A percentile compares a stretch with the other conserved stretches of the same genome.
Evolutionary conservation across 2,113 vertebrate species (phyloP).

Genomic region (Periophthalmodon schlosseri): DNA sequence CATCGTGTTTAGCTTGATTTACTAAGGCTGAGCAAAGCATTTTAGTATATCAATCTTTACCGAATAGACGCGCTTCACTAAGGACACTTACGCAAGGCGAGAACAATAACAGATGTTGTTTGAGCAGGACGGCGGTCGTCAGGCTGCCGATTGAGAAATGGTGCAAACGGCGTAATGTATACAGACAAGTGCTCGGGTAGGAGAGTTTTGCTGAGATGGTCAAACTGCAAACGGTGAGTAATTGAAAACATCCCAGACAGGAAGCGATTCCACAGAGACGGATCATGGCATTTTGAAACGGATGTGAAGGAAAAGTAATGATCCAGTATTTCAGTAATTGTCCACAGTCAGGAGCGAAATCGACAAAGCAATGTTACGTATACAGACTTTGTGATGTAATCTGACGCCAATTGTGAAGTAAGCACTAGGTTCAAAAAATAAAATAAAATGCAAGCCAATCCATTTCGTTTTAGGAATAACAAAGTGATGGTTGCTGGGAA

Average conservation of each 20-base stretch:
- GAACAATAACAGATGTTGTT: constrained; percentile 17
- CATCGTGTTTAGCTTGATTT: neutral
- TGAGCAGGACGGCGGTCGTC: neutral
- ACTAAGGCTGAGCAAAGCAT: neutral
- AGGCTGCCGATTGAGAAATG: constrained; percentile 21
- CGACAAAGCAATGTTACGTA: constrained; percentile 26
- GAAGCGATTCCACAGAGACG: constrained; percentile 65
- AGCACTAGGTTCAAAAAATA: neutral
- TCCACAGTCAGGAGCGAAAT: constrained; percentile 59
- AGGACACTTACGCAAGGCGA: constrained; percentile 19
- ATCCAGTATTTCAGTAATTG: constrained; percentile 70
- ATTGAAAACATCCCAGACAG: constrained; percentile 70
- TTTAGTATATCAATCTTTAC: neutral
- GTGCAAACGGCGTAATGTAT: constrained; percentile 16
- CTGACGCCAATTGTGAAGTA: constrained; percentile 57
- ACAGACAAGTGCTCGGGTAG: constrained; percentile 20
- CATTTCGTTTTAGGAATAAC: too few relatives aligned
- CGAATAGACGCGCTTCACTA: constrained; percentile 1
- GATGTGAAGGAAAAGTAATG: constrained; percentile 67
- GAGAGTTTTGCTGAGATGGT: constrained; percentile 48
- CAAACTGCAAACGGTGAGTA: constrained; percentile 58
- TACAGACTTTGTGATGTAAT: constrained; percentile 53
- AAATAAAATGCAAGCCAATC: too few relatives aligned
- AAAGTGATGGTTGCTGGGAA: too few relatives aligned
- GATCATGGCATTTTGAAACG: constrained; percentile 66